These are phyloP conservation scores for Morus bassanus DNA, from an alignment of 2,797 vertebrate genomes.

Conservation along the genomic window DNA sequence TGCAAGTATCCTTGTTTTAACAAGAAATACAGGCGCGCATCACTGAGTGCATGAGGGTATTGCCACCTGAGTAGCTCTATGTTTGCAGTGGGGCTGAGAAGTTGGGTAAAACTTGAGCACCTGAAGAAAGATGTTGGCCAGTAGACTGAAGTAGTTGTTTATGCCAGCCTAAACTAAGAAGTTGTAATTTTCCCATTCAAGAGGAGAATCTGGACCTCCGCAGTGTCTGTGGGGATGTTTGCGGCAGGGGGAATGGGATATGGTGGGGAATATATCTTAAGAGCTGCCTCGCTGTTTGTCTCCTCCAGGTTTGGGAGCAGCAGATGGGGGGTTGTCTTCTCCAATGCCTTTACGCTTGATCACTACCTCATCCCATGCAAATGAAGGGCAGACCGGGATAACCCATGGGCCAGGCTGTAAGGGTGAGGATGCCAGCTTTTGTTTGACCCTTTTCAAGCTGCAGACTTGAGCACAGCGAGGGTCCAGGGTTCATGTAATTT, in stretches of 20 bases:
- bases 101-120: not conserved
- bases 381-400: constrained; percentile 1
- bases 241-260: not conserved
- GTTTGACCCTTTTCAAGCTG: constrained; percentile 28
- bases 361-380: not conserved
- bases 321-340: constrained; percentile 51
- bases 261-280: not conserved
- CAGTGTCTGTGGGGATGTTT: not conserved
- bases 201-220: not conserved
- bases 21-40: not conserved
- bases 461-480: not conserved
- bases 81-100: not conserved
- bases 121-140: not conserved
- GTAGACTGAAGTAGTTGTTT: not conserved
- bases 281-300: not conserved
- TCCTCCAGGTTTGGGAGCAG: not conserved
- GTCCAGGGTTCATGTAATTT: not conserved
- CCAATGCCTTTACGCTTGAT: not conserved
- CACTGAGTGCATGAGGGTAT: not conserved
- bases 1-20: not conserved
- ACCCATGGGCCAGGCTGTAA: not conserved
- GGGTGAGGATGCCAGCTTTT: constrained; percentile 32
- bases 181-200: not conserved
- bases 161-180: not conserved
- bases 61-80: not conserved